These are phyloP conservation scores for Sciurus vulgaris DNA, from an alignment of 2,797 vertebrate species.

Conservation along the genomic window DNA sequence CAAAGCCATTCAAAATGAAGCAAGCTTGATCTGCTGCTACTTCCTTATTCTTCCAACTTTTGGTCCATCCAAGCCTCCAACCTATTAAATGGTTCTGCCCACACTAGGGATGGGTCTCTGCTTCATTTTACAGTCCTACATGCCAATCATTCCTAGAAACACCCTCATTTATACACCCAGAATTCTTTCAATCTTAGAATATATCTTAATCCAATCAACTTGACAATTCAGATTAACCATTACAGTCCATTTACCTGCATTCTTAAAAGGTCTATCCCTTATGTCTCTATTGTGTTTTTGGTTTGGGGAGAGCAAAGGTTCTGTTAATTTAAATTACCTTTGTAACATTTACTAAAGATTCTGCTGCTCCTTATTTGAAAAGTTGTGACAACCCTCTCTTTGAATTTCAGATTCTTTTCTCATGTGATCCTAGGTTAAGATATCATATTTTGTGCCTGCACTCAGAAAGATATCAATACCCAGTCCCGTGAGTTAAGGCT, in stretches of 20 bases:
- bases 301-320: neutral
- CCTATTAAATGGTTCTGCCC: too few species aligned
- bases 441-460: neutral
- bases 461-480: neutral
- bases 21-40: too few species aligned
- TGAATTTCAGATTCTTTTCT: neutral
- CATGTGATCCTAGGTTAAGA: neutral
- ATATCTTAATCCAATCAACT: too few species aligned
- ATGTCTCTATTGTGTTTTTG: neutral
- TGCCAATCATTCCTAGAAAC: too few species aligned
- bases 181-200: too few species aligned
- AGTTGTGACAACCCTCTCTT: neutral
- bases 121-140: too few species aligned
- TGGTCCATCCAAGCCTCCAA: too few species aligned
- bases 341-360: neutral
- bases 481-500: neutral
- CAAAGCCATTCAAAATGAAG: too few species aligned
- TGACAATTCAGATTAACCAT: too few species aligned
- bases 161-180: too few species aligned
- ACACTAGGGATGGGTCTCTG: too few species aligned
- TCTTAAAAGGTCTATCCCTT: neutral
- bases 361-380: neutral
- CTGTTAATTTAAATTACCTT: neutral
- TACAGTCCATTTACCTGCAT: neutral
- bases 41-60: too few species aligned